These are phyloP conservation scores for Syrmaticus mikado DNA, from an alignment of 2,113 vertebrate genomes.

Conservation along the genomic window DNA sequence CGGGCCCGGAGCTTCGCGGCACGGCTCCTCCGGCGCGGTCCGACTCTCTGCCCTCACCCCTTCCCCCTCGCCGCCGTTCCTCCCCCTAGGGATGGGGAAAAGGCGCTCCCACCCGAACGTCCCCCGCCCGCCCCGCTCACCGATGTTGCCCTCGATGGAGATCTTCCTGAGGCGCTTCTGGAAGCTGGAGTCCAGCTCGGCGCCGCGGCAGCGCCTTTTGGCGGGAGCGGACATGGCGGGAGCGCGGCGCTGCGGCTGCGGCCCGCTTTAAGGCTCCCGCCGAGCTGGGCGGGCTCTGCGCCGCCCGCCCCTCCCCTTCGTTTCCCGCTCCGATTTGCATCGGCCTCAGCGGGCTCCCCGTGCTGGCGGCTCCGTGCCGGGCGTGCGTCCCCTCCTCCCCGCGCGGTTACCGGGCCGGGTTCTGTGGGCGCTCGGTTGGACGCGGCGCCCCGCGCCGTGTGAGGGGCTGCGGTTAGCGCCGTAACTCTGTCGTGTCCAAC, in stretches of 20 bases:
- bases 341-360: no score
- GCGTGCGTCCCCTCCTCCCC: no score
- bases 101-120: no score
- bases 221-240: slow-evolving; percentile 80
- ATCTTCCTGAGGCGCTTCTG: slow-evolving; percentile 79
- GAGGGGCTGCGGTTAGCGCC: background rate
- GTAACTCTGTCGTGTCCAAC: background rate
- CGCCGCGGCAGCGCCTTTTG: slow-evolving; percentile 71
- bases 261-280: background rate
- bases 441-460: no score
- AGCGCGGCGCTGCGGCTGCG: fast-evolving
- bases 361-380: no score
- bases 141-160: slow-evolving; percentile 88
- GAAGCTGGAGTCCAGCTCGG: slow-evolving; percentile 70
- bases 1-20: background rate
- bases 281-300: no score
- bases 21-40: background rate
- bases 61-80: no score
- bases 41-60: no score
- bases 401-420: no score
- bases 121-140: slow-evolving; percentile 67
- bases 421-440: no score
- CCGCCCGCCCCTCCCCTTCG: no score
- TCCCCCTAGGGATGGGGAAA: background rate
- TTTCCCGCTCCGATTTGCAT: no score